These are phyloP conservation scores for Luperina testacea DNA, from an alignment of 2,888 invertebrate genomes.

Conservation along the genomic window DNA sequence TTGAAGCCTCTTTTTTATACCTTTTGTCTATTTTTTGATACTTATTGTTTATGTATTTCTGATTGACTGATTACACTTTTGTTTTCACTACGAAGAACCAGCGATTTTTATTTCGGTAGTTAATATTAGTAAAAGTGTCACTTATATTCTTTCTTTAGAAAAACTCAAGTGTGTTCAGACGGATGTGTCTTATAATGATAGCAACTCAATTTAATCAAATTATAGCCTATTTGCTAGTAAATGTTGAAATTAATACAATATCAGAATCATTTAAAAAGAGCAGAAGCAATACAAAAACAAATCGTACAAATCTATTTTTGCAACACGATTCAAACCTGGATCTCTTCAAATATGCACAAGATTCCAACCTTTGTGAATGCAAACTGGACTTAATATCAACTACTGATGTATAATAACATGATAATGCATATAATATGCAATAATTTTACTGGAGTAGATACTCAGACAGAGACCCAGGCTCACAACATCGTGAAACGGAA, in stretches of 20 bases:
- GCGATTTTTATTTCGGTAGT: too few relatives aligned
- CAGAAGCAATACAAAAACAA: slow-evolving; percentile 22
- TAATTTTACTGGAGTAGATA: slow-evolving; percentile 9
- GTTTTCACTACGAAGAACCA: too few relatives aligned
- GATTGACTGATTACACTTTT: too few relatives aligned
- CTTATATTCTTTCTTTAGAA: not conserved
- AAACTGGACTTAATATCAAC: slow-evolving; percentile 40
- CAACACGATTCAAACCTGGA: slow-evolving; percentile 23
- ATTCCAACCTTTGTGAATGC: slow-evolving; percentile 39
- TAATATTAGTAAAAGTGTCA: not conserved
- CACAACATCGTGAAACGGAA: not conserved
- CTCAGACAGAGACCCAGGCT: slow-evolving; percentile 1
- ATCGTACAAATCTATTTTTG: slow-evolving; percentile 39
- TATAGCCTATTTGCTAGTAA: too few relatives aligned
- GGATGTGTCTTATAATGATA: not conserved
- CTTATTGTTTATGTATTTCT: too few relatives aligned
- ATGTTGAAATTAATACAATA: slow-evolving; percentile 14
- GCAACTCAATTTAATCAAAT: not conserved
- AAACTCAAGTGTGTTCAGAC: too few relatives aligned
- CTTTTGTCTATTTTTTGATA: too few relatives aligned
- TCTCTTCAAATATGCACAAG: slow-evolving; percentile 24
- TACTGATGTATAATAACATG: slow-evolving; percentile 42
- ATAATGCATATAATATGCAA: slow-evolving; percentile 44
- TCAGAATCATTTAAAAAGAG: not conserved
- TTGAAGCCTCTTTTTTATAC: too few relatives aligned